Percentiles rank a stretch among this genome's conserved stretches.
phyloP scores from a whole-genome alignment of 2,113 vertebrate species.

The Lates calcarifer region DNA sequence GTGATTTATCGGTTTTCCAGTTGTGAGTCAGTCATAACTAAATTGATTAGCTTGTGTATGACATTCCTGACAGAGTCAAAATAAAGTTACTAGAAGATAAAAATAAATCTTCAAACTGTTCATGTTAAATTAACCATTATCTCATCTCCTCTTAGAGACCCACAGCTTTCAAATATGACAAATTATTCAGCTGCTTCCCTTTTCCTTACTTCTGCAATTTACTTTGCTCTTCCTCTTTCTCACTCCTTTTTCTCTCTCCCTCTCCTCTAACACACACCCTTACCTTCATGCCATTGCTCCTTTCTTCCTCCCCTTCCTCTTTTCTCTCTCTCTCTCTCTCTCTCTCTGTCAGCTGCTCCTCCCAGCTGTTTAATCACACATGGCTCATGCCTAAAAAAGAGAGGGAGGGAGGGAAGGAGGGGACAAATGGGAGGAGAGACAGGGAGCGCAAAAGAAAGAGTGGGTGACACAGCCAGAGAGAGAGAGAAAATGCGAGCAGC shows the following conservation, averaged over 20 bases:
- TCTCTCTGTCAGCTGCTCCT: slow-evolving; percentile 79
- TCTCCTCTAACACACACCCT: slow-evolving; percentile 6
- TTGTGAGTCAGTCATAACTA: background rate
- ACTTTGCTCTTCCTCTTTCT: slow-evolving; percentile 23
- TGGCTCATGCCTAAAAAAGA: slow-evolving; percentile 86
- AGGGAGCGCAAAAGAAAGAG: slow-evolving; percentile 77
- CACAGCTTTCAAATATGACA: slow-evolving; percentile 34
- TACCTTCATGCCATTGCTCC: slow-evolving; percentile 21
- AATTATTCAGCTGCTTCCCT: slow-evolving; percentile 47
- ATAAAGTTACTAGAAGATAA: background rate
- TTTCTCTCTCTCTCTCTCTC: slow-evolving; percentile 24
- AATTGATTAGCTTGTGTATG: background rate
- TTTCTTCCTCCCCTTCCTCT: slow-evolving; percentile 13
- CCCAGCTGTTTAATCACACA: slow-evolving; percentile 89
- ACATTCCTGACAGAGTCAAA: too few species aligned
- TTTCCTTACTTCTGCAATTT: slow-evolving; percentile 42
- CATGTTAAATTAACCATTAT: background rate
- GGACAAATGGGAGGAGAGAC: slow-evolving; percentile 82
- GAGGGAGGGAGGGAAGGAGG: slow-evolving; percentile 66
- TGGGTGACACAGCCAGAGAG: slow-evolving; percentile 71
- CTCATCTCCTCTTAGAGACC: background rate
- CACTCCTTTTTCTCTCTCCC: background rate
- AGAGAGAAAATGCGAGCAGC: slow-evolving; percentile 68
- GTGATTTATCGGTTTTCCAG: background rate
- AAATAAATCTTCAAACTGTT: background rate